Evolutionary conservation across 1,140 invertebrate genomes (phyloP).

Genomic region (Triops cancriformis): DNA sequence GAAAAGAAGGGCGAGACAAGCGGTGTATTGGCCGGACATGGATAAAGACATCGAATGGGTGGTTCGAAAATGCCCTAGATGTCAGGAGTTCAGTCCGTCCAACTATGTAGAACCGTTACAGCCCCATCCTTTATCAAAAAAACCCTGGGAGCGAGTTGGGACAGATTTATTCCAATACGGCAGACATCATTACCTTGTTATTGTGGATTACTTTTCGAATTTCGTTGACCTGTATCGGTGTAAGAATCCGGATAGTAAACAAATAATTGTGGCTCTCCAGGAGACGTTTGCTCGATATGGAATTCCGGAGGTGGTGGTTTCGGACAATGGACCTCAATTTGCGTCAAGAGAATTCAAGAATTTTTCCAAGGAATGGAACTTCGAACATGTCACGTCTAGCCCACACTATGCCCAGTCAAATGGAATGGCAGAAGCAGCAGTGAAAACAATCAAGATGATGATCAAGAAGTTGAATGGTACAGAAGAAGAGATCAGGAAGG

Average conservation of each 20-base stretch:
- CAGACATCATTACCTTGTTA: conserved; percentile 12
- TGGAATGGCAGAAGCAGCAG: too few relatives aligned
- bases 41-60: conserved; percentile 40
- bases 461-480: too few relatives aligned
- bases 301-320: conserved; percentile 38
- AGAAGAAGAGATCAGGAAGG: too few relatives aligned
- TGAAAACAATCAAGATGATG: too few relatives aligned
- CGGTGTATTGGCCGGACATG: conserved; percentile 43
- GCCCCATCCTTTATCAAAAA: conserved; percentile 35
- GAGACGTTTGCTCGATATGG: conserved; percentile 39
- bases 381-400: too few relatives aligned
- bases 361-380: too few relatives aligned
- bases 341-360: conserved; percentile 38
- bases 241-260: conserved; percentile 16
- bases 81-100: conserved; percentile 34
- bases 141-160: conserved; percentile 34
- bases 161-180: conserved; percentile 36
- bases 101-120: conserved; percentile 38
- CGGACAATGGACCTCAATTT: conserved; percentile 43
- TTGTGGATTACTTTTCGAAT: conserved; percentile 19
- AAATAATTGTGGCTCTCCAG: conserved; percentile 29
- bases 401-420: too few relatives aligned
- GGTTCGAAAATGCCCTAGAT: conserved; percentile 38
- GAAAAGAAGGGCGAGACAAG: conserved; percentile 36
- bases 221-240: neutral